Evolutionary conservation across 1,140 invertebrate genomes (phyloP), one percentile per base, ranked within the genome.

Genomic region (Dendrolimus punctatus): DNA sequence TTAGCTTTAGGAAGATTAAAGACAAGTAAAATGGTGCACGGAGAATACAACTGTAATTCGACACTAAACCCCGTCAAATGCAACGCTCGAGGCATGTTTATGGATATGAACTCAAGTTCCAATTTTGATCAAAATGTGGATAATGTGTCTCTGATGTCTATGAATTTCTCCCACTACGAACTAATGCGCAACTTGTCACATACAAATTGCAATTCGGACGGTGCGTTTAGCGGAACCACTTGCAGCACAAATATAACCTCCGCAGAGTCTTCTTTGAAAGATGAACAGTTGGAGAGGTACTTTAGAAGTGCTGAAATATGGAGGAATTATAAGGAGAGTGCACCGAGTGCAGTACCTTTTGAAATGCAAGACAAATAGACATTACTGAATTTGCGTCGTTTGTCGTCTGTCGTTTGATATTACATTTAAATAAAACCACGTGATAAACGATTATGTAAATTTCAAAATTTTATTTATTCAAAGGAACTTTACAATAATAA

Each of bases 401-500:
- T 43, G 6, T 5, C 6, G 8, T 7, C 5, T 43, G 8, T 43
- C 42, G 42, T 5, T 9, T 8, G 8, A 43, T 9, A 37, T 45
- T 36, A 9, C 4, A 8, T 9, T 37, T 38, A 46, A 46, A 83
- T 78, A 73, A 83, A 82, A 85, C 62, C 46, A 46, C 64, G 10
- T 41, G 50, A 67, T 74, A 71, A 86, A 86, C 80, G 83, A 84
- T 82, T 84, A 84, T 81, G 83, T 74, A 74, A 71, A 71, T 71
- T 69, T 74, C 64, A 83, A 84, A 85, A 84, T 79, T 82, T 80
- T 83, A 83, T 84, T 85, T 80, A 81, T 80, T 78, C 61, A 86
- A 86, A 80, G 80, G 83, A 85, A 85, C 66, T 80, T 81, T 84
- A 84, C 76, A 78, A 73, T 76, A 74, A 79, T 79, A 83, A 86